Evolutionary conservation across 2,888 invertebrate genomes (phyloP), one percentile per base, ranked within the genome.

Genomic region (Zaprionus bogoriensis): DNA sequence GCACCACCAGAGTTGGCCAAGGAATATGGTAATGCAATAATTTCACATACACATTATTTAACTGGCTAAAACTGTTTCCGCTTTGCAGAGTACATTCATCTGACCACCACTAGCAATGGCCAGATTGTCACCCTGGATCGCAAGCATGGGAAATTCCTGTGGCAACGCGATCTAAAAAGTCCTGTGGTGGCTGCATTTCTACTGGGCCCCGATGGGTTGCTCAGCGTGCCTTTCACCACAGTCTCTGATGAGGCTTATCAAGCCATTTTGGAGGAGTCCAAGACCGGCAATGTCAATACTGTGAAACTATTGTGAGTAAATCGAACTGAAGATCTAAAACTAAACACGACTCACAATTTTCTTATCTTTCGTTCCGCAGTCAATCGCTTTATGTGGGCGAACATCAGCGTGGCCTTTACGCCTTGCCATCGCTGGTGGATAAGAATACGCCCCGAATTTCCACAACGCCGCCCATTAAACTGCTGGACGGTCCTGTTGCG

Each of bases 351-450:
- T 14, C n/a, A n/a, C n/a, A 36, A 42, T 9, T 5, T 4, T 27
- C 4, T 20, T 7, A 1, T 12, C 4, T 2, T 1, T 1, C n/a
- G n/a, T 25, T 22, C 41, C 47, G 3, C 91, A 98, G 97, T 77
- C 96, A 96, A 58, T 96, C 98, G 0, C 92, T 99, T 27, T 99
- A 98, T 90, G 95, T 99, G 59, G 99, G 99, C 0, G 96, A 98
- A 88, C 94, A 95, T 87, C 92, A 93, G 46, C 92, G 93, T 65
- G 98, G 98, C 0, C 92, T 98, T 0, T 99, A 98, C 91, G 99
- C 99, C 0, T 91, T 99, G 51, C 97, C 98, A 1, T 96, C 98
- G 0, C 92, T 98, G 20, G 98, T 98, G 1, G 98, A 99, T 92
- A 96, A 98, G 83, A 94, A 95, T 73, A 95, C 96, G 2, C 95